Evolutionary conservation across 2,113 vertebrate species (phyloP).

Genomic region (Hyaena hyaena): DNA sequence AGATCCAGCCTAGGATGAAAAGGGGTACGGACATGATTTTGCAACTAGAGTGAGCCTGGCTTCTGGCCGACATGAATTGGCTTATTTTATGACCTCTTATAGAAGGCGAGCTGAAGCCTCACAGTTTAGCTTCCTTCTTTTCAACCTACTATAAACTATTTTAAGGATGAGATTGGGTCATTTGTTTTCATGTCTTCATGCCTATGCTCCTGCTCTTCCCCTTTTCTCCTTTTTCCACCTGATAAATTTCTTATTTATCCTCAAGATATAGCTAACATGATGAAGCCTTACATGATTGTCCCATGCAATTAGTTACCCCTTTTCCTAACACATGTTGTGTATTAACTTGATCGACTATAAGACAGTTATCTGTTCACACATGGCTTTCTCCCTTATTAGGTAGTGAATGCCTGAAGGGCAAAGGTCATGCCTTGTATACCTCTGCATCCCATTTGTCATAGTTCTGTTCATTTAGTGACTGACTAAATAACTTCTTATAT

Average conservation of each 20-base stretch:
- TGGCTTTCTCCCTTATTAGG: not conserved
- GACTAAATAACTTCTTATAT: not conserved
- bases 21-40: not conserved
- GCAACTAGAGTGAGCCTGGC: not conserved
- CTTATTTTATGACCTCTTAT: not conserved
- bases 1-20: not conserved
- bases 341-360: not conserved
- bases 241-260: not conserved
- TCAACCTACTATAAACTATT: not conserved
- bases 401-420: not conserved
- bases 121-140: not conserved
- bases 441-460: not conserved
- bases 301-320: not conserved
- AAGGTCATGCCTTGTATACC: not conserved
- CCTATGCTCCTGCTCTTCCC: not conserved
- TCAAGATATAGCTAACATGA: not conserved
- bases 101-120: not conserved
- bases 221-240: not conserved
- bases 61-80: not conserved
- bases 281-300: not conserved
- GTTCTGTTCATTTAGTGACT: not conserved
- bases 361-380: not conserved
- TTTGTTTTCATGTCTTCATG: not conserved
- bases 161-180: not conserved
- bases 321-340: not conserved